Evolutionary conservation across 2,113 vertebrate species (phyloP).

Genomic region (Conger conger): DNA sequence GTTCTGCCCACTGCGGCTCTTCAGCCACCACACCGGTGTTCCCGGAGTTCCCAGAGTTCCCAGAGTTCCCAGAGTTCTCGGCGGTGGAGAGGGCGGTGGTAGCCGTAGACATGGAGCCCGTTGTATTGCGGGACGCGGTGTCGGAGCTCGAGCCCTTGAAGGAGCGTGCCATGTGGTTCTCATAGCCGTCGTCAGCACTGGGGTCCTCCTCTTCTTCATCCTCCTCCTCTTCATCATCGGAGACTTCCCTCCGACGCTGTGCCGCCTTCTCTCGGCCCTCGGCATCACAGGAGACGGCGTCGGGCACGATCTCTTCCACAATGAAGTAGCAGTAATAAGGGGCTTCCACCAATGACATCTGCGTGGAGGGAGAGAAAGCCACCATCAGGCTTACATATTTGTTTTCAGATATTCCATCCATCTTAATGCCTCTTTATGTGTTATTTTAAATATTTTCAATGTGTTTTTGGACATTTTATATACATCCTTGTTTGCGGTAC

Average conservation of each 20-base stretch:
- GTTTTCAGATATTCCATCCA: no score
- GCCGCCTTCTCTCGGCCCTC: not conserved
- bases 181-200: not conserved
- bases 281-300: not conserved
- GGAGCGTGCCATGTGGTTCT: not conserved
- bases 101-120: not conserved
- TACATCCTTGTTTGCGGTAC: no score
- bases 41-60: not conserved
- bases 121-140: not conserved
- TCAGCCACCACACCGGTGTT: not conserved
- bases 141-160: not conserved
- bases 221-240: constrained; percentile 1
- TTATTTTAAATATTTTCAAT: no score
- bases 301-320: not conserved
- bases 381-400: no score
- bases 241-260: not conserved
- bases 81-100: not conserved
- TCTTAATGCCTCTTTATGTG: no score
- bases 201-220: not conserved
- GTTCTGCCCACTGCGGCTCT: not conserved
- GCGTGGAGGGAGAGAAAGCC: not conserved
- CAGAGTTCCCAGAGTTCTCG: not conserved
- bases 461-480: no score
- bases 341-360: not conserved
- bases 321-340: not conserved